A percentile compares a stretch with the other conserved stretches of the same genome.
These are phyloP conservation scores for Geodia barretti DNA, from an alignment of 37 sponge, comb jelly and placozoan genomes.

Conservation along the genomic window DNA sequence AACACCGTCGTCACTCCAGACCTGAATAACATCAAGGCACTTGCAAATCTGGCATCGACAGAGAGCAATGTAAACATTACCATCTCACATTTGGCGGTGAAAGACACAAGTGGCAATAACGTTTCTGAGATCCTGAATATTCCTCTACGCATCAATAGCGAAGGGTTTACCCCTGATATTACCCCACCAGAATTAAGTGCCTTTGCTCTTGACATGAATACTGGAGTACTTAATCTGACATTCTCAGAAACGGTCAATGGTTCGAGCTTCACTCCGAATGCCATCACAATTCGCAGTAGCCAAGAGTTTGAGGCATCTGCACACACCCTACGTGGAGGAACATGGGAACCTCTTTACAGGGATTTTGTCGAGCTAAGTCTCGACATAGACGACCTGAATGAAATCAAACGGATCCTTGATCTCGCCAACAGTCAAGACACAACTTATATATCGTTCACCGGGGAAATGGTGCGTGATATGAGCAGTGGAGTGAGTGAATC, in stretches of 20 bases:
- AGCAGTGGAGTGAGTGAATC: conserved; percentile 15
- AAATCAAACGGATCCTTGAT: conserved; percentile 69
- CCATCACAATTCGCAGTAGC: conserved; percentile 42
- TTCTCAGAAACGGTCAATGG: conserved; percentile 85
- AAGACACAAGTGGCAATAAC: conserved; percentile 54
- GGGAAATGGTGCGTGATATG: conserved; percentile 66
- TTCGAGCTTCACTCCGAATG: conserved; percentile 60
- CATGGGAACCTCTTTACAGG: conserved; percentile 37
- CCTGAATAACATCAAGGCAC: conserved; percentile 69
- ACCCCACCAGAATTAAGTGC: conserved; percentile 41
- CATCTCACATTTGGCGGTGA: conserved; percentile 34
- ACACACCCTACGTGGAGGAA: conserved; percentile 66
- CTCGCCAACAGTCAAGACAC: conserved; percentile 50
- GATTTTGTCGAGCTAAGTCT: conserved; percentile 39
- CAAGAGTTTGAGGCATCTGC: not conserved
- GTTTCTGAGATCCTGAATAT: conserved; percentile 1
- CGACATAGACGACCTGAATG: conserved; percentile 72
- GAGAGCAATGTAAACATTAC: conserved; percentile 28
- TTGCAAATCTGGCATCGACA: conserved; percentile 50
- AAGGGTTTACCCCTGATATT: conserved; percentile 41
- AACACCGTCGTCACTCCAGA: conserved; percentile 4
- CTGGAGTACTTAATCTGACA: conserved; percentile 41
- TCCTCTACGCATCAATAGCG: conserved; percentile 5
- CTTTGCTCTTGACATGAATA: conserved; percentile 73
- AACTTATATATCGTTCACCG: conserved; percentile 54